Conservation (phyloP, 2,797 vertebrate species). For the Acanthurus lineatus region DNA sequence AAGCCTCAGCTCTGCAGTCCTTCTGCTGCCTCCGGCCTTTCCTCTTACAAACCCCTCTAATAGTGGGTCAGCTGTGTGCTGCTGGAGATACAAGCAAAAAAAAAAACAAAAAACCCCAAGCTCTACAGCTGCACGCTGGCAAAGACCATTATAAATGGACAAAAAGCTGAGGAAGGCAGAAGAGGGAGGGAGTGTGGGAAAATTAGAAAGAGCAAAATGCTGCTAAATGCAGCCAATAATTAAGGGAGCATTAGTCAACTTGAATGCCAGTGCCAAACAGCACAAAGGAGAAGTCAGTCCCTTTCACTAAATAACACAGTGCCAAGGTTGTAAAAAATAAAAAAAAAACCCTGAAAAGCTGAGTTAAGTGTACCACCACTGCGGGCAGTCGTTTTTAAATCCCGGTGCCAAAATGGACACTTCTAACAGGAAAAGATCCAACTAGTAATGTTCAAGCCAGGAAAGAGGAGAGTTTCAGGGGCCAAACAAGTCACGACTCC, state of each 20-base stretch:
- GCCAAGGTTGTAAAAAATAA: slow-evolving; percentile 20
- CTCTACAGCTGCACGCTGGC: slow-evolving; percentile 54
- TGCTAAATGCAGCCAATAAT: slow-evolving; percentile 61
- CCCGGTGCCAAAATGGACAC: slow-evolving; percentile 11
- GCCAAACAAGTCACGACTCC: slow-evolving; percentile 9
- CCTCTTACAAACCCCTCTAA: slow-evolving; percentile 58
- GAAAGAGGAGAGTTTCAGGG: slow-evolving; percentile 11
- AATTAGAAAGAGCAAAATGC: slow-evolving; percentile 50
- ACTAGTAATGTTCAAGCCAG: not conserved
- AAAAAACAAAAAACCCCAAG: not conserved
- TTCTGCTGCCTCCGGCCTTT: slow-evolving; percentile 58
- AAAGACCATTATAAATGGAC: slow-evolving; percentile 51
- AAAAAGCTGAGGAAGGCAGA: slow-evolving; percentile 48
- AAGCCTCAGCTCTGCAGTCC: slow-evolving; percentile 61
- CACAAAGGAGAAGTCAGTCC: slow-evolving; percentile 47
- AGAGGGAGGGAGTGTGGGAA: slow-evolving; percentile 29
- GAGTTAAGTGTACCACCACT: slow-evolving; percentile 20
- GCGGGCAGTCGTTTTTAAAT: slow-evolving; percentile 13
- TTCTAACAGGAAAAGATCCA: not conserved
- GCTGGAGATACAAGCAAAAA: slow-evolving; percentile 48
- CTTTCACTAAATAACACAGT: slow-evolving; percentile 34
- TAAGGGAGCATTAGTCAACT: slow-evolving; percentile 63
- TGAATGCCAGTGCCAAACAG: slow-evolving; percentile 40
- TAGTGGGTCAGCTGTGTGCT: slow-evolving; percentile 69
- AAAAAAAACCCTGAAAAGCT: slow-evolving; percentile 21